These are phyloP conservation scores for Cladopsammia gracilis DNA, from an alignment of 64 coral and sea anemone species.

Conservation along the genomic window DNA sequence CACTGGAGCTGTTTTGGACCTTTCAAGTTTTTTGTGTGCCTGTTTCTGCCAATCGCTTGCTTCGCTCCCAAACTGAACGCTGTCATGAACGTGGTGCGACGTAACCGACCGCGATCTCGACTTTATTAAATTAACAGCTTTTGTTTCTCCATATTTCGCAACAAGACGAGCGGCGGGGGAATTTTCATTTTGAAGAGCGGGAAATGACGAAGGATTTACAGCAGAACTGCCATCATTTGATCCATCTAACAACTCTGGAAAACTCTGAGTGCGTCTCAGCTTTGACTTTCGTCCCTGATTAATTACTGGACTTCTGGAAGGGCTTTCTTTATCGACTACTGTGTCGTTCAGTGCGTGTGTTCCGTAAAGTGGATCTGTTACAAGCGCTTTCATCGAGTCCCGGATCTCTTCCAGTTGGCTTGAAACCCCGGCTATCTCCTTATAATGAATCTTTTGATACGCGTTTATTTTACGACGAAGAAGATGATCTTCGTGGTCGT, in stretches of 20 bases:
- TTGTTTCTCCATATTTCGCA: background rate
- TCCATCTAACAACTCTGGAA: background rate
- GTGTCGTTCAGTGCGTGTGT: background rate
- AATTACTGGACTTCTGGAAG: background rate
- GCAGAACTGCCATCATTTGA: background rate
- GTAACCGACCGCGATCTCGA: background rate
- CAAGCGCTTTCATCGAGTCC: slow-evolving; percentile 11
- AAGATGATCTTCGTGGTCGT: background rate
- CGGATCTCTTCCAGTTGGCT: slow-evolving; percentile 31
- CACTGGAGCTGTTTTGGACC: slow-evolving; percentile 78
- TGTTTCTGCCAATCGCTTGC: background rate
- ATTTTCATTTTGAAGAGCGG: background rate
- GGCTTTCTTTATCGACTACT: background rate
- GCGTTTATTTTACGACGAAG: slow-evolving; percentile 22
- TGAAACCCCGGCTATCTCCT: slow-evolving; percentile 26
- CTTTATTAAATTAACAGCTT: background rate
- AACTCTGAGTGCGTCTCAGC: slow-evolving; percentile 4
- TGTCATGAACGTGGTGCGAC: background rate
- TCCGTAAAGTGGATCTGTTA: slow-evolving; percentile 40
- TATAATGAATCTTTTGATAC: slow-evolving; percentile 22
- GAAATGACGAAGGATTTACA: background rate
- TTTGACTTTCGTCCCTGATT: slow-evolving; percentile 6
- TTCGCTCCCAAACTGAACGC: background rate
- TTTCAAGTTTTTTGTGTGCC: slow-evolving; percentile 74
- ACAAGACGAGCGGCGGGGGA: background rate